phyloP scores from a whole-genome alignment of 2,113 vertebrate species.

The Caretta caretta region DNA sequence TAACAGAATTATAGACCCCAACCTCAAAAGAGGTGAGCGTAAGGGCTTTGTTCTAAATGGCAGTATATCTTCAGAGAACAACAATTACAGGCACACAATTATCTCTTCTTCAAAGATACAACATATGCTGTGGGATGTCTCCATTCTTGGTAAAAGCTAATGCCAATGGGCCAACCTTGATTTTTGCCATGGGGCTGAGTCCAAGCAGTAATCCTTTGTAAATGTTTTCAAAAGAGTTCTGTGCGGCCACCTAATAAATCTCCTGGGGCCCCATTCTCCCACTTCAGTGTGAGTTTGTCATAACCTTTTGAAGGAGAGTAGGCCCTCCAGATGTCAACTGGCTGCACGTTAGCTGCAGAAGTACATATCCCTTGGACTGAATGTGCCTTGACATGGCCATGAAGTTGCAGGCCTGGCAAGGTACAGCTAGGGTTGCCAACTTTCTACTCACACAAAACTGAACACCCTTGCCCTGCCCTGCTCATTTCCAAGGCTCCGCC shows the following conservation, averaged over 20 bases:
- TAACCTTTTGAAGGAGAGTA: not conserved
- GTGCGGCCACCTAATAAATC: not conserved
- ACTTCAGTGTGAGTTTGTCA: not conserved
- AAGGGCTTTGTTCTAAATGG: not conserved
- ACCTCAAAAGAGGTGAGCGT: not conserved
- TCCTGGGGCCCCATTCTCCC: not conserved
- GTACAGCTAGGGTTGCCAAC: not conserved
- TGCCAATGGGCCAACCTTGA: not conserved
- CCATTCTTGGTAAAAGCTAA: not conserved
- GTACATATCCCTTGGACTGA: not conserved
- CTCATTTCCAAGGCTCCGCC: too few relatives aligned
- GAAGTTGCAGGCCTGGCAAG: not conserved
- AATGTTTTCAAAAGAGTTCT: not conserved
- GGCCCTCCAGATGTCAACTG: not conserved
- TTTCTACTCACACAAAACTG: too few relatives aligned
- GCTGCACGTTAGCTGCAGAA: not conserved
- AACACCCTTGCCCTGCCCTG: too few relatives aligned
- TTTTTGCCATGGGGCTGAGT: not conserved
- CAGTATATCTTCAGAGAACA: not conserved
- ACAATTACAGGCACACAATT: not conserved
- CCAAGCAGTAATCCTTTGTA: not conserved
- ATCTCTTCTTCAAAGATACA: not conserved
- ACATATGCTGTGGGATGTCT: not conserved
- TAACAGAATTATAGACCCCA: not conserved
- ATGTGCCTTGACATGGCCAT: not conserved